Base-by-base conservation (phyloP, 2,888 invertebrate genomes). In the Lamellibrachia satsuma region DNA sequence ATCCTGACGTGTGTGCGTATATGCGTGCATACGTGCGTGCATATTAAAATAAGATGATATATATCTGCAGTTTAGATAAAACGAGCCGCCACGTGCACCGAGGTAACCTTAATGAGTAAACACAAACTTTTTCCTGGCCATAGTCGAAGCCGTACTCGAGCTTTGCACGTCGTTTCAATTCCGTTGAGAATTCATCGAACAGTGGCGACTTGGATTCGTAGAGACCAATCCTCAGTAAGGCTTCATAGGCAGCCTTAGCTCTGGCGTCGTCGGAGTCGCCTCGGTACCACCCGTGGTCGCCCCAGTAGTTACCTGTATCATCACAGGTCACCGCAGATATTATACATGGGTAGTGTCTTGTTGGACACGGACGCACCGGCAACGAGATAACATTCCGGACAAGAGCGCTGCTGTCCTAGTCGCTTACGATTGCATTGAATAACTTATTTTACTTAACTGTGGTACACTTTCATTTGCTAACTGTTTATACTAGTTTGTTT, bases 141-240 rank as follows among this genome's bases (percentile, higher is more conserved):
- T 95, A 96, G n/a, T 94, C 95, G 93, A 96, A 97, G 92, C 95
- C 95, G 94, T 96, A 97, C 92, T 96, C 94, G 39, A 94, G 92
- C 90, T 94, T 92, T 3, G 97, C 96, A 7, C 95, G 94, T 7
- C 94, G 94, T 93, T 96, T 96, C 95, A 98, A 98, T 96, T 98
- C 97, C 94, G 97, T 97, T 92, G 98, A 98, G 95, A 98, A 98
- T 93, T 98, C 97, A 91, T 97, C 97, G 96, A 98, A 98, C 95
- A 98, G 98, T 90, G 97, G 97, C 94, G 98, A 98, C 92, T 95
- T 95, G 1, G 97, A 96, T 7, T 96, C 95, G 39, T 98, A 97
- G 3, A 99, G 98, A 7, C 98, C 98, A 93, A 99, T 98, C 0
- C 98, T 98, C 92, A 99, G 97, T 93, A 99, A 97, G 0, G 98